phyloP scores from a whole-genome alignment of 2,888 invertebrate species.

The Terebella lapidaria region DNA sequence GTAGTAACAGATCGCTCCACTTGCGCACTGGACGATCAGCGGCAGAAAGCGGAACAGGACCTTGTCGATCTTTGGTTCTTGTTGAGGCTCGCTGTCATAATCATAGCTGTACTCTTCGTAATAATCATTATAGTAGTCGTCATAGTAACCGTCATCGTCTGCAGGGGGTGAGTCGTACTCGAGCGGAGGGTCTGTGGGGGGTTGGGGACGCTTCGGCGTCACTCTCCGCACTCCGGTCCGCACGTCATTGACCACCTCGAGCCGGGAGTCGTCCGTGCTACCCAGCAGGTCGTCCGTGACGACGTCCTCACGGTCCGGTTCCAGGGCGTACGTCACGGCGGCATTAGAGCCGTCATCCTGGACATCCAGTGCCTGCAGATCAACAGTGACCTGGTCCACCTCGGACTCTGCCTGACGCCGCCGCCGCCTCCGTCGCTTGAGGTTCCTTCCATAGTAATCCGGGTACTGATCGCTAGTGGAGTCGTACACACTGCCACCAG shows the following conservation, averaged over 20 bases:
- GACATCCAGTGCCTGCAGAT: background rate
- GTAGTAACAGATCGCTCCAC: conserved; percentile 53
- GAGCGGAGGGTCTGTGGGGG: background rate
- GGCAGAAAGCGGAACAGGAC: conserved; percentile 22
- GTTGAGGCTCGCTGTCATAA: background rate
- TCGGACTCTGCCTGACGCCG: background rate
- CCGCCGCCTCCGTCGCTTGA: background rate
- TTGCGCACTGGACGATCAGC: conserved; percentile 37
- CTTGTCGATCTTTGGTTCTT: conserved; percentile 11
- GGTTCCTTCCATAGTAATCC: background rate
- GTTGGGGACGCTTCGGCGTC: background rate
- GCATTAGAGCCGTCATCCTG: background rate
- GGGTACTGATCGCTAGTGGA: background rate
- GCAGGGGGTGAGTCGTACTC: background rate
- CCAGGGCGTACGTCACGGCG: background rate
- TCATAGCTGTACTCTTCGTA: conserved; percentile 3
- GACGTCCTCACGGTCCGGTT: background rate
- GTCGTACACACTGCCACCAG: no score
- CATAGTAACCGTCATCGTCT: background rate
- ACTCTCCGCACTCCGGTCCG: background rate
- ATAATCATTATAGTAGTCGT: background rate
- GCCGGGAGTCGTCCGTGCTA: background rate
- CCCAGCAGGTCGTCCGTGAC: background rate
- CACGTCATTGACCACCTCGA: background rate
- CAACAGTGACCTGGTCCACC: background rate